Evolutionary conservation across 2,888 invertebrate species (phyloP).

Genomic region (Syritta pipiens): DNA sequence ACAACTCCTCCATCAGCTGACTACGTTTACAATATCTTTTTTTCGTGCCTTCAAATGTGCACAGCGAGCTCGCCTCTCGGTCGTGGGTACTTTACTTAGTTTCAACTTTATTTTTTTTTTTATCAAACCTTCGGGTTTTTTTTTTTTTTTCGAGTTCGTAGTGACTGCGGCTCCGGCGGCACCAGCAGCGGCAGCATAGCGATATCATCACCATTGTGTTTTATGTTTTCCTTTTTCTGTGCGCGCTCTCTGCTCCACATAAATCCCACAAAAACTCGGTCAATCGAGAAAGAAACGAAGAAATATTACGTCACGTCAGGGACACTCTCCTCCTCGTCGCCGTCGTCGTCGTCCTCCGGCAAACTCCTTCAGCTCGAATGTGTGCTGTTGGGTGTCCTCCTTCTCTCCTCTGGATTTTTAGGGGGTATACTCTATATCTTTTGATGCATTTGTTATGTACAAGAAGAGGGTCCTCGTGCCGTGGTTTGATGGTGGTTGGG

Average conservation of each 20-base stretch:
- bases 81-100: conserved; percentile 25
- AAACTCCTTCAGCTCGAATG: too few relatives aligned
- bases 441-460: conserved; percentile 36
- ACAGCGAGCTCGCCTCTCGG: conserved; percentile 2
- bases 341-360: too few relatives aligned
- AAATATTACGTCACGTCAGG: conserved; percentile 57
- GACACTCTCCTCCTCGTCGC: conserved; percentile 16
- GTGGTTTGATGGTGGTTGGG: not conserved
- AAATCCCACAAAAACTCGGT: conserved; percentile 58
- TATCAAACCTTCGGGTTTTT: not conserved
- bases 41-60: conserved; percentile 20
- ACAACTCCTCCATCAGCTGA: conserved; percentile 29
- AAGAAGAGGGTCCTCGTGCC: not conserved
- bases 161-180: not conserved
- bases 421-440: not conserved
- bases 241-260: conserved; percentile 31
- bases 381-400: too few relatives aligned
- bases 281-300: conserved; percentile 59
- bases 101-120: conserved; percentile 18
- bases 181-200: not conserved
- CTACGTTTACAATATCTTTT: conserved; percentile 12
- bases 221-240: conserved; percentile 38
- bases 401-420: too few relatives aligned
- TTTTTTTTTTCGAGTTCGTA: conserved; percentile 1
- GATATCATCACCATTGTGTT: conserved; percentile 30